phyloP scores from a whole-genome alignment of 2,797 vertebrate species.

The Buphagus erythrorhynchus region DNA sequence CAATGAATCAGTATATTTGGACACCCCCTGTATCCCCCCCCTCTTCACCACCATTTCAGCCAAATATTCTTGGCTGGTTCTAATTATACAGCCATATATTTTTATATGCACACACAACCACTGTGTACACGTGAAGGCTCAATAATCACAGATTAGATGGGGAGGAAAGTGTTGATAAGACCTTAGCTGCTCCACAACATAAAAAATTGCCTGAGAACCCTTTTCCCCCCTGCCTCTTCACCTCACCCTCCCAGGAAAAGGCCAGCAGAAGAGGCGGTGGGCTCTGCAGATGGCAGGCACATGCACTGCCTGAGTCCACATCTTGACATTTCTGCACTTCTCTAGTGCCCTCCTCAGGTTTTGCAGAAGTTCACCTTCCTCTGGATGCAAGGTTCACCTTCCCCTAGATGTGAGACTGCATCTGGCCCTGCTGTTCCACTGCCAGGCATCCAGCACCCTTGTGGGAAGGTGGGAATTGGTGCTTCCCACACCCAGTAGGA shows the following conservation, averaged over 20 bases:
- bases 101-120: neutral
- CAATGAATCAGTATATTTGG: neutral
- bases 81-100: conserved; percentile 61
- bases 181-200: neutral
- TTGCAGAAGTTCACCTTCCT: conserved; percentile 17
- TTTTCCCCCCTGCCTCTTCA: neutral
- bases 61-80: conserved; percentile 57
- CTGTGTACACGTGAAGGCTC: neutral
- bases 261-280: neutral
- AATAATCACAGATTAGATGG: neutral
- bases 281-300: conserved; percentile 37
- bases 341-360: conserved; percentile 66
- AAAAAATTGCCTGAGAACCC: neutral
- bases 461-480: neutral
- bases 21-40: neutral
- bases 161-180: conserved; percentile 27
- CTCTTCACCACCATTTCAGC: conserved; percentile 4
- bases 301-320: neutral
- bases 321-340: conserved; percentile 8
- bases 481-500: neutral
- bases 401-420: fast-evolving
- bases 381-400: neutral
- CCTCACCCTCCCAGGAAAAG: neutral
- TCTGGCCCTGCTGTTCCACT: neutral
- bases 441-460: neutral